Evolutionary conservation across 2,113 vertebrate species (phyloP), one percentile per base, ranked within the genome.

Genomic region (Tragelaphus scriptus): DNA sequence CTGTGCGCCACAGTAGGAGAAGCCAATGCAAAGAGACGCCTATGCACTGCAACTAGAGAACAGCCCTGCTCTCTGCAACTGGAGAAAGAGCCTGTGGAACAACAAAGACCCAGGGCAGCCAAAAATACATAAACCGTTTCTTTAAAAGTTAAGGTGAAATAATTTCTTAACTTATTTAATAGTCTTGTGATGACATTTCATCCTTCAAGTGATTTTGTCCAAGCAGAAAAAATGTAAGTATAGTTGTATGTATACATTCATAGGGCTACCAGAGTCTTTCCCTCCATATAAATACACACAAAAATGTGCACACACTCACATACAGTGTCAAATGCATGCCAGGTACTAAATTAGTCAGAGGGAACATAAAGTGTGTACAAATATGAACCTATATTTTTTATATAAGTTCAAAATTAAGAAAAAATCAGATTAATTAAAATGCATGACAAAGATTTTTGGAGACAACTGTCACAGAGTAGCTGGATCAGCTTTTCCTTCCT

Each of bases 391-490:
- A 15, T 2, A 61, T 28, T 47, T 17, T 65, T 61, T 88, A 56
- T 13, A 55, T 12, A 89, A 79, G 13, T 85, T 95, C 36, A 92
- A 91, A 86, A 36, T 59, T 49, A 13, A 77, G 36, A 65, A 55
- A 71, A 85, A 81, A 36, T 15, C 15, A 85, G n/a, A 68, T 61
- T 91, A 84, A 23, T 58, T 87, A n/a, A 91, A 97, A 85, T 71
- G 8, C 2, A 30, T 81, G 68, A 16, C 63, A 93, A 91, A 77
- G 10, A 14, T n/a, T 17, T 89, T 92, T 95, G 53, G n/a, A 51
- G 25, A 1, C n/a, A 23, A 63, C 3, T 2, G 5, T 88, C 25
- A 85, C 6, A 90, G 9, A 79, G 1, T 80, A 49, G 10, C 5
- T 92, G 56, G 21, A 30, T 47, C 30, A 36, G 30, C 61, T 89